Evolutionary conservation across 1,140 invertebrate species (phyloP), one percentile per base, ranked within the genome.

Genomic region (Stegodyphus mimosarum): DNA sequence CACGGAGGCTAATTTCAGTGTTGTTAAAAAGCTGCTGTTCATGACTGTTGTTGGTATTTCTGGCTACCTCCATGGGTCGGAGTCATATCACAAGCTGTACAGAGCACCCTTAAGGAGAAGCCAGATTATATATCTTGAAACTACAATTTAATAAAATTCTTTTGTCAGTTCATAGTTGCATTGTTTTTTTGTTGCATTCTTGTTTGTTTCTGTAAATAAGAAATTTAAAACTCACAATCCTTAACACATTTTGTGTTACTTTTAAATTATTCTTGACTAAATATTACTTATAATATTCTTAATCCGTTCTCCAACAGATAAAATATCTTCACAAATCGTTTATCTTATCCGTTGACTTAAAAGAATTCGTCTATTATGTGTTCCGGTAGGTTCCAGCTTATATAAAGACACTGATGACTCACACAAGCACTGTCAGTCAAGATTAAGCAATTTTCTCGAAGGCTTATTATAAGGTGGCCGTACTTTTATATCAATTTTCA

Each of bases 81-180:
- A 83, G 79, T 83, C 79, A 83, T 73, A 83, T 83, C 70, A 83
- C 79, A 83, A n/a, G 33, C 79, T 83, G 79, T 83, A 83, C 79
- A 83, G 79, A 71, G 71, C 49, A 55, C 33, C 71, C 53, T 15
- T 49, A 51, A 64, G n/a, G 69, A 74, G 77, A 67, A 52, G n/a
- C 51, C 17, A 48, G 15, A 53, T 48, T 67, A 70, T 71, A 70
- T 70, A 63, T 67, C 50, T 70, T 33, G 18, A 70, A 67, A 79
- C 33, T 74, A 55, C 33, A 83, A 83, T 83, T 64, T 72, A 83
- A 83, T 83, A 72, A 83, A 83, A 70, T 71, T 83, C 33, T 55
- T 73, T 73, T 73, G 69, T 71, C 69, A 71, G 50, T 18, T 69
- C 48, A 67, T 15, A 67, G 7, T 67, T 15, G 7, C 18, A 7